These are phyloP conservation scores for Agelastica alni DNA, from an alignment of 2,888 invertebrate genomes.

Conservation along the genomic window DNA sequence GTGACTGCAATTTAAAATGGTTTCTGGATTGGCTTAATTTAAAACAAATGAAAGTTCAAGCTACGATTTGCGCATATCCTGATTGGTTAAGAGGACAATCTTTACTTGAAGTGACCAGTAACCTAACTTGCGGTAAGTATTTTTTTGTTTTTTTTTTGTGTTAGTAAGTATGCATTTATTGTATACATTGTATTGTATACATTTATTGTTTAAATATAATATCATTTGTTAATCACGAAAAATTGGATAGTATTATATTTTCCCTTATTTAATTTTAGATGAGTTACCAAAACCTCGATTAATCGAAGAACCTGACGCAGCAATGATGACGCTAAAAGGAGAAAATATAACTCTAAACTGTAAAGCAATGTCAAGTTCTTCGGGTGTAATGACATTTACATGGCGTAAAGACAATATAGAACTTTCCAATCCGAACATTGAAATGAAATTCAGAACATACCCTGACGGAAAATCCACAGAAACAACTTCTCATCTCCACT, in stretches of 20 bases:
- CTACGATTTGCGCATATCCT: slow-evolving; percentile 82
- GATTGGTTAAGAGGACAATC: slow-evolving; percentile 71
- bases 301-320: slow-evolving; percentile 77
- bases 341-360: slow-evolving; percentile 82
- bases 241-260: too few relatives aligned
- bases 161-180: too few relatives aligned
- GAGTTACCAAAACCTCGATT: slow-evolving; percentile 87
- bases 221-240: too few relatives aligned
- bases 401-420: slow-evolving; percentile 88
- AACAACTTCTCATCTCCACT: slow-evolving; percentile 72
- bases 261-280: slow-evolving; percentile 56
- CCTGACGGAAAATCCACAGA: slow-evolving; percentile 65
- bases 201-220: too few relatives aligned
- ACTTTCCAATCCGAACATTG: slow-evolving; percentile 50
- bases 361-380: slow-evolving; percentile 78
- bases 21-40: slow-evolving; percentile 78
- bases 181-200: too few relatives aligned
- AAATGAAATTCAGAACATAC: slow-evolving; percentile 52
- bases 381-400: slow-evolving; percentile 74
- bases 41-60: slow-evolving; percentile 63
- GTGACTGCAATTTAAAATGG: slow-evolving; percentile 90
- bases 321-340: slow-evolving; percentile 86
- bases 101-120: slow-evolving; percentile 69
- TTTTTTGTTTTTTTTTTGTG: too few relatives aligned
- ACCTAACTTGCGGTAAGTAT: slow-evolving; percentile 69